Percentiles rank a stretch among this genome's conserved stretches.
Conservation (phyloP, 2,888 invertebrate genomes). For the Trachelus tabidus region DNA sequence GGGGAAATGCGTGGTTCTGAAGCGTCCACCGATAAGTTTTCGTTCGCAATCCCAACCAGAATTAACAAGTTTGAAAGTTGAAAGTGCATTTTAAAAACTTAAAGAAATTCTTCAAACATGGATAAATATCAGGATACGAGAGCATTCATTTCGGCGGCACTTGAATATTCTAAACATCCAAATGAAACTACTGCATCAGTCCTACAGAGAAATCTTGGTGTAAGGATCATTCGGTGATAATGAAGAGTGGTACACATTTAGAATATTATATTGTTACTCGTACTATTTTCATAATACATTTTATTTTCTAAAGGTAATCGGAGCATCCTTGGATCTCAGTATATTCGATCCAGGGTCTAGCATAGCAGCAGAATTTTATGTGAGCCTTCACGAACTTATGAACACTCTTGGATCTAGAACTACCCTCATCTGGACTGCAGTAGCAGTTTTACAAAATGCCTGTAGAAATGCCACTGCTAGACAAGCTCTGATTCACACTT, state of each 20-base stretch:
- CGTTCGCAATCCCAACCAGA: background rate
- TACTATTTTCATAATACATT: background rate
- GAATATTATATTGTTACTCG: background rate
- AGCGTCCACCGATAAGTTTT: background rate
- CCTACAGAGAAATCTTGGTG: constrained; percentile 59
- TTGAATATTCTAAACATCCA: constrained; percentile 54
- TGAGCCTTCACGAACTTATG: constrained; percentile 75
- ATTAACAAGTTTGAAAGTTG: background rate
- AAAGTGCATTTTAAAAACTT: constrained; percentile 9
- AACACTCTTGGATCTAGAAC: constrained; percentile 70
- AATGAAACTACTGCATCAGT: constrained; percentile 53
- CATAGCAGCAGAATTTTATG: constrained; percentile 76
- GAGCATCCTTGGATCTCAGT: constrained; percentile 73
- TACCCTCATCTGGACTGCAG: constrained; percentile 73
- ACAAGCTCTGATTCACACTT: constrained; percentile 75
- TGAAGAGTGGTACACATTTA: constrained; percentile 14
- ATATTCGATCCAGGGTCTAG: constrained; percentile 76
- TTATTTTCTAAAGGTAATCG: constrained; percentile 70
- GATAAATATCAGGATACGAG: constrained; percentile 54
- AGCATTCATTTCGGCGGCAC: constrained; percentile 52
- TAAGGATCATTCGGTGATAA: constrained; percentile 28
- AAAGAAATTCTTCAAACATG: constrained; percentile 33
- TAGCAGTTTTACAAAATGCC: constrained; percentile 74
- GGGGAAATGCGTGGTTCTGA: background rate
- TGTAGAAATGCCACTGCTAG: constrained; percentile 73